Base-by-base conservation (phyloP, 2,888 invertebrate genomes). In the Eupithecia centaureata region DNA sequence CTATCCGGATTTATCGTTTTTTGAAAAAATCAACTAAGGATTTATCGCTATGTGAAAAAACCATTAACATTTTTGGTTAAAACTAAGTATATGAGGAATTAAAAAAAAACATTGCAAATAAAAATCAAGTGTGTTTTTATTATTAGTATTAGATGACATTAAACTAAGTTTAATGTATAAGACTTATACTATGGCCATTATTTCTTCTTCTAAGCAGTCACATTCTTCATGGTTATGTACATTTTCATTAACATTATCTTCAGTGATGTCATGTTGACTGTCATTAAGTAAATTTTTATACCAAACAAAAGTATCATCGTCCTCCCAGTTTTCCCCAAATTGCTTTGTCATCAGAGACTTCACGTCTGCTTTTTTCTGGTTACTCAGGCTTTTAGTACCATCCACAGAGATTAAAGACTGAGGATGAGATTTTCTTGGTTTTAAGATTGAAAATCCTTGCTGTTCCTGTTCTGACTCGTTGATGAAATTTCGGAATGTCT, bases 281-380 rank as follows among this genome's bases (percentile, higher is more conserved):
- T 52, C 52, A 52, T 52, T 52, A 52, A 52, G 52, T 52, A 52
- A 52, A 52, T 52, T 52, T 52, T 52, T 52, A 52, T 52, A 52
- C 52, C 52, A 52, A 52, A 52, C 52, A 52, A 52, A 52, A 52
- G 52, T 52, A 52, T 65, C 64, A 64, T 67, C 62, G 18, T 61
- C 58, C 65, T 65, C 62, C 68, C 68, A 69, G 61, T 63, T 63
- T 51, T 65, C 64, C 60, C 70, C 70, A 71, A 68, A 71, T 66
- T 68, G 68, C 22, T 68, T 71, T 66, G 60, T 63, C 65, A 68
- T 65, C 60, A 68, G 63, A 66, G 65, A 68, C 63, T 65, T 69
- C 65, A 68, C 71, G 62, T 71, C 70, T 65, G 65, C 63, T 71
- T 71, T 67, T 64, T 71, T 71, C 61, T 62, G 63, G 66, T 63